phyloP scores from a whole-genome alignment of 2,888 invertebrate genomes.

The Pammene aurita region DNA sequence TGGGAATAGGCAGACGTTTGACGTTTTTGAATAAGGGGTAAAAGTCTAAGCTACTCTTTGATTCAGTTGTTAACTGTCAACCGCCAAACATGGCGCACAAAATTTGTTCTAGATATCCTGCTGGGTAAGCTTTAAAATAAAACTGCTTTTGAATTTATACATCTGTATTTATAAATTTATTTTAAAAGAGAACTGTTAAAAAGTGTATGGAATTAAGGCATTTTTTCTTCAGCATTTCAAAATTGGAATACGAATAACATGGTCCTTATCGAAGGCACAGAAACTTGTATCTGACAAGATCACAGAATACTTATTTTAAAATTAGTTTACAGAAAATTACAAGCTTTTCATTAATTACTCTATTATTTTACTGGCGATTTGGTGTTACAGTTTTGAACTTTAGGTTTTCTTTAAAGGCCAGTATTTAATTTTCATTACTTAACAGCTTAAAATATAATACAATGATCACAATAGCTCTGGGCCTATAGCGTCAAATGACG shows the following conservation, averaged over 20 bases:
- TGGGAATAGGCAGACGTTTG: too few relatives aligned
- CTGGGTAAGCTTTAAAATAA: slow-evolving; percentile 14
- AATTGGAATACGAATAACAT: slow-evolving; percentile 17
- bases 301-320: slow-evolving; percentile 41
- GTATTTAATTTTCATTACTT: slow-evolving; percentile 24
- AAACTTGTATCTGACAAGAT: slow-evolving; percentile 48
- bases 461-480: slow-evolving; percentile 74
- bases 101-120: too few relatives aligned
- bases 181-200: slow-evolving; percentile 19
- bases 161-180: slow-evolving; percentile 31
- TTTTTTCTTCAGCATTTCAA: slow-evolving; percentile 16
- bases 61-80: too few relatives aligned
- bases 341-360: slow-evolving; percentile 23
- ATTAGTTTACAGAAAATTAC: slow-evolving; percentile 37
- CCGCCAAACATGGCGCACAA: too few relatives aligned
- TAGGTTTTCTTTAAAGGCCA: slow-evolving; percentile 9
- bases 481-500: slow-evolving; percentile 62
- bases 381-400: not conserved
- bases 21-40: too few relatives aligned
- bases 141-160: slow-evolving; percentile 25
- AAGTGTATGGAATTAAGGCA: slow-evolving; percentile 28
- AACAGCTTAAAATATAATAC: slow-evolving; percentile 46
- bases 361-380: not conserved
- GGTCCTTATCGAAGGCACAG: slow-evolving; percentile 48
- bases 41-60: too few relatives aligned